Evolutionary conservation across 2,113 vertebrate genomes (phyloP).

Genomic region (Oreochromis aureus): DNA sequence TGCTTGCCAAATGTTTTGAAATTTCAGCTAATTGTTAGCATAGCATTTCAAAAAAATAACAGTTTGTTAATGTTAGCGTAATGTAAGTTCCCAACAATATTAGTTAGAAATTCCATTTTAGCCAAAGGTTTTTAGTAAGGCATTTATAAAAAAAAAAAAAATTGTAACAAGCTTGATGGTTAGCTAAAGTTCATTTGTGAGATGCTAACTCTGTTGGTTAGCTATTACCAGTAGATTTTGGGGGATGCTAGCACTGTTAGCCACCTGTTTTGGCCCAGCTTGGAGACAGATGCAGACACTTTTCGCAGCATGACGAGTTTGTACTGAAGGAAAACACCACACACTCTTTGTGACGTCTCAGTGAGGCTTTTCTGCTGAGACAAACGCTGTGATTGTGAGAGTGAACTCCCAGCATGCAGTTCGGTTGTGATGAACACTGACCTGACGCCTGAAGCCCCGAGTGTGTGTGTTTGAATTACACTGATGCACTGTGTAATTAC

Average conservation of each 20-base stretch:
- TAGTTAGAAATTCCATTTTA: neutral
- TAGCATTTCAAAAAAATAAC: neutral
- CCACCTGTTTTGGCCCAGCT: neutral
- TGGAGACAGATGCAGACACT: neutral
- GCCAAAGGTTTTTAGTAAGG: neutral
- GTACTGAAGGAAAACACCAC: conserved; percentile 26
- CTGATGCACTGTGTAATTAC: conserved; percentile 7
- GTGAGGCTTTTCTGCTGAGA: conserved; percentile 8
- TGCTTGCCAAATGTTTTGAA: neutral
- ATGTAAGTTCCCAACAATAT: neutral
- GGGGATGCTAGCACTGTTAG: neutral
- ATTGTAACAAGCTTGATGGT: neutral
- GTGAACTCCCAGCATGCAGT: conserved; percentile 61
- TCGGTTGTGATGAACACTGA: conserved; percentile 25
- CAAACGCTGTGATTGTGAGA: conserved; percentile 47
- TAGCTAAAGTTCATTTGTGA: neutral
- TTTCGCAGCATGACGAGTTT: neutral
- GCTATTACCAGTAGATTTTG: neutral
- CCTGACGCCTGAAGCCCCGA: conserved; percentile 41
- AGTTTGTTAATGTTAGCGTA: neutral
- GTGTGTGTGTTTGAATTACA: conserved; percentile 18
- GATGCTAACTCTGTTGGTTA: neutral
- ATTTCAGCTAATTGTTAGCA: neutral
- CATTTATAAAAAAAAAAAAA: neutral
- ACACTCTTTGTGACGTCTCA: conserved; percentile 18